Conservation (phyloP, 2,888 invertebrate species). For the Rugalucina vietnamica region DNA sequence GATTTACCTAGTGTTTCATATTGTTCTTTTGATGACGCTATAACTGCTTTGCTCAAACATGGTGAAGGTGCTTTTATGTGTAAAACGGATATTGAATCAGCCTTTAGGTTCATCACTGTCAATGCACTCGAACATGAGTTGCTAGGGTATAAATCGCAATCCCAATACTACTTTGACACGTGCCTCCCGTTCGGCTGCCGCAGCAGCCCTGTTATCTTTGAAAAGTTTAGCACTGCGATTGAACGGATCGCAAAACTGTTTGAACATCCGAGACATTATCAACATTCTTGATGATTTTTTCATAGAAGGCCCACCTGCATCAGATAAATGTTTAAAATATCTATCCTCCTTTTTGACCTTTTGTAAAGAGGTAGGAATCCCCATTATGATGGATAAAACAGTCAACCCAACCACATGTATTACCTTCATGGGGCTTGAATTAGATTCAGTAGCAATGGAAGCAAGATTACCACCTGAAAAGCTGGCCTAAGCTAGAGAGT, state of each 20-base stretch:
- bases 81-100: conserved; percentile 43
- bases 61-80: conserved; percentile 17
- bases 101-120: conserved; percentile 37
- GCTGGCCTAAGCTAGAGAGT: neutral
- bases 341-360: neutral
- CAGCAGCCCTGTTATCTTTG: conserved; percentile 24
- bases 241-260: conserved; percentile 9
- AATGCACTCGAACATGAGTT: conserved; percentile 35
- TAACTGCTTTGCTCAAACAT: neutral
- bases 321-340: neutral
- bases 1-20: conserved; percentile 28
- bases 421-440: conserved; percentile 34
- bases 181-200: conserved; percentile 45
- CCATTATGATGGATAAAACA: conserved; percentile 33
- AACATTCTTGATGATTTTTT: conserved; percentile 46
- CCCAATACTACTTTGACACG: conserved; percentile 31
- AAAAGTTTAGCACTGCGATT: conserved; percentile 37
- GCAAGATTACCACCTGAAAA: conserved; percentile 30
- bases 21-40: conserved; percentile 34
- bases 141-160: conserved; percentile 36
- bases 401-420: neutral
- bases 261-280: conserved; percentile 5
- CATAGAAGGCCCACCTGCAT: conserved; percentile 16
- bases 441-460: conserved; percentile 28
- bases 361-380: conserved; percentile 24